Percentiles rank a stretch among this genome's conserved stretches.
Conservation (phyloP, 2,888 invertebrate genomes). For the Melikaiella ostensackeni region DNA sequence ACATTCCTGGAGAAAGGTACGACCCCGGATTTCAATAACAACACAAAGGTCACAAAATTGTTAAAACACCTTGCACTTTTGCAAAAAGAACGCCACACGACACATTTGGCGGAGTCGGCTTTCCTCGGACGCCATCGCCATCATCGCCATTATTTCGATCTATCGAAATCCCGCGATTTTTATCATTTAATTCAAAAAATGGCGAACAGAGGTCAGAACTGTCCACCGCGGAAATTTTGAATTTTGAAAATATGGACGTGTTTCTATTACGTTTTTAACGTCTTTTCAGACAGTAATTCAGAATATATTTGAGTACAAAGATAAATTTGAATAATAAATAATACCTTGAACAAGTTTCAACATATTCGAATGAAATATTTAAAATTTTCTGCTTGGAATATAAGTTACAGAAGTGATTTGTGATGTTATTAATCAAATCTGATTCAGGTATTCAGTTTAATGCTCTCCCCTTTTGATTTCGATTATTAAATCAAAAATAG, state of each 20-base stretch:
- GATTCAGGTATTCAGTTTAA: neutral
- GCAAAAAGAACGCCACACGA: conserved; percentile 2
- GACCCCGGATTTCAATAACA: neutral
- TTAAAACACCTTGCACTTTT: conserved; percentile 8
- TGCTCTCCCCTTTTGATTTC: neutral
- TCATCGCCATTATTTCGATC: conserved; percentile 6
- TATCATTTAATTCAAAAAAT: neutral
- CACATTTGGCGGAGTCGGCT: conserved; percentile 26
- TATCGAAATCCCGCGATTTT: conserved; percentile 22
- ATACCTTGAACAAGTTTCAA: neutral
- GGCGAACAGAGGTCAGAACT: neutral
- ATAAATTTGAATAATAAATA: neutral
- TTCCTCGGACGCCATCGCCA: neutral
- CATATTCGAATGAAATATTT: no score
- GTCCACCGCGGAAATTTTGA: neutral
- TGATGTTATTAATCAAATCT: neutral
- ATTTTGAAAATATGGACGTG: neutral
- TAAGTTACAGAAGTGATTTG: neutral
- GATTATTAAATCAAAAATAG: neutral
- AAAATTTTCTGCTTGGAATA: neutral
- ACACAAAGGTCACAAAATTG: conserved; percentile 6
- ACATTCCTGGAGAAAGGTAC: conserved; percentile 21
- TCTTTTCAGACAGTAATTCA: neutral
- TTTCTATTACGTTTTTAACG: no score
- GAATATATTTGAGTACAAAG: neutral